Conservation (phyloP, 2,113 vertebrate species). For the Anhinga anhinga region DNA sequence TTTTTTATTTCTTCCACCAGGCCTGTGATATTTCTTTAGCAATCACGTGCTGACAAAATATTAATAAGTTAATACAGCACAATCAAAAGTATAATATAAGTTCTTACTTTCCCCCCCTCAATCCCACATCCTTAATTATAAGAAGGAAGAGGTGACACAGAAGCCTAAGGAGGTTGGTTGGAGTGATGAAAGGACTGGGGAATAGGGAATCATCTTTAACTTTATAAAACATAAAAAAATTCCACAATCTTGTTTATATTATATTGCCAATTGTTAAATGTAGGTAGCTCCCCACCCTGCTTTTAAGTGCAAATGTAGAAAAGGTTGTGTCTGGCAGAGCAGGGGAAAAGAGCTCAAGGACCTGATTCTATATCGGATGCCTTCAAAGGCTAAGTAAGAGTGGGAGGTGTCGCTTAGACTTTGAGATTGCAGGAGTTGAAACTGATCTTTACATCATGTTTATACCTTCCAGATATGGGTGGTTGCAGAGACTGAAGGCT, state of each 20-base stretch:
- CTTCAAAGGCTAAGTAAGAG: neutral
- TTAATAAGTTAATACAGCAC: neutral
- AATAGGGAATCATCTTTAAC: neutral
- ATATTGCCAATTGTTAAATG: neutral
- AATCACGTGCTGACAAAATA: neutral
- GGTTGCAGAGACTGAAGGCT: neutral
- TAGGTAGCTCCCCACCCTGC: neutral
- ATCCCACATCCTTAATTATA: neutral
- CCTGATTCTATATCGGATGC: neutral
- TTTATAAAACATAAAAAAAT: neutral
- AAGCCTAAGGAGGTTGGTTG: neutral
- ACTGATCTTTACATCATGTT: neutral
- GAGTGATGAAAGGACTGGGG: neutral
- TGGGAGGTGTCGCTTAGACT: neutral
- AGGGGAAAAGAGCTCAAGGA: neutral
- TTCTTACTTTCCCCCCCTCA: neutral
- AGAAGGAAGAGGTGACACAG: neutral
- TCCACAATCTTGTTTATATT: neutral
- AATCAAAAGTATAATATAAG: neutral
- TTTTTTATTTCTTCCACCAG: too few species aligned
- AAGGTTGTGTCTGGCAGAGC: neutral
- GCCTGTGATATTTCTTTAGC: neutral
- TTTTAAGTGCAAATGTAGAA: slow-evolving; percentile 5
- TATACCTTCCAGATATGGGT: slow-evolving; percentile 5
- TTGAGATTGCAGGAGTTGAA: neutral